phyloP scores from a whole-genome alignment of 2,888 invertebrate species.

The Agapetus fuscipes region DNA sequence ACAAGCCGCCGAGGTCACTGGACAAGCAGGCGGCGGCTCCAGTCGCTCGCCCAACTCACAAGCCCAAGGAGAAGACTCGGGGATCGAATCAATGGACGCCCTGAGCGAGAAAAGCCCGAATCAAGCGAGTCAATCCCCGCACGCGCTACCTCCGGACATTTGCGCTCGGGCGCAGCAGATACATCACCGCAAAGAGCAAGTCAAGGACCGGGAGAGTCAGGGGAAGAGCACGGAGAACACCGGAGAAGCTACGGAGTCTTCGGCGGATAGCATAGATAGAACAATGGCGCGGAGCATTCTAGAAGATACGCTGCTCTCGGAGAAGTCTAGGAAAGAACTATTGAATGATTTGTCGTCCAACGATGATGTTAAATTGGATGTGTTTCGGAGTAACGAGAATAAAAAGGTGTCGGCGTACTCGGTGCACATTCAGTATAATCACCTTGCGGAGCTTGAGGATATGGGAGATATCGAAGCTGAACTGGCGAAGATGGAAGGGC shows the following conservation, averaged over 20 bases:
- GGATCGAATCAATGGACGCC: constrained; percentile 89
- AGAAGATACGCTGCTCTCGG: constrained; percentile 22
- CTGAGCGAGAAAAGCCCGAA: constrained; percentile 88
- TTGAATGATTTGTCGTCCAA: constrained; percentile 13
- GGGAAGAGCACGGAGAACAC: constrained; percentile 31
- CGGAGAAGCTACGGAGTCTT: constrained; percentile 31
- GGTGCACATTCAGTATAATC: constrained; percentile 7
- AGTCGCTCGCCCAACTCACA: constrained; percentile 41
- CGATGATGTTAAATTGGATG: constrained; percentile 15
- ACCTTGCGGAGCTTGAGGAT: constrained; percentile 39
- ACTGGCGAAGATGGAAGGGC: constrained; percentile 57
- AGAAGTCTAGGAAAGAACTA: constrained; percentile 12
- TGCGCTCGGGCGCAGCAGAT: constrained; percentile 24
- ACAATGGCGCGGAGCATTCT: constrained; percentile 3
- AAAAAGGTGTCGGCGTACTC: constrained; percentile 12
- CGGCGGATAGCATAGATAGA: constrained; percentile 7
- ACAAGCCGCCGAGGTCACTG: constrained; percentile 8
- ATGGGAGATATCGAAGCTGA: constrained; percentile 60
- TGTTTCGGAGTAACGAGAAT: constrained; percentile 7
- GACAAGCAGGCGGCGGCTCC: constrained; percentile 22
- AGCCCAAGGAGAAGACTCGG: constrained; percentile 76
- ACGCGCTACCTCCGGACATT: constrained; percentile 37
- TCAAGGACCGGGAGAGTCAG: constrained; percentile 39
- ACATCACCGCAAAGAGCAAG: constrained; percentile 22
- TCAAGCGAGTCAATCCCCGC: constrained; percentile 70